phyloP scores from a whole-genome alignment of 30 jellyfish, hydroid and myxozoan species.

The Phacellophora camtschatica region DNA sequence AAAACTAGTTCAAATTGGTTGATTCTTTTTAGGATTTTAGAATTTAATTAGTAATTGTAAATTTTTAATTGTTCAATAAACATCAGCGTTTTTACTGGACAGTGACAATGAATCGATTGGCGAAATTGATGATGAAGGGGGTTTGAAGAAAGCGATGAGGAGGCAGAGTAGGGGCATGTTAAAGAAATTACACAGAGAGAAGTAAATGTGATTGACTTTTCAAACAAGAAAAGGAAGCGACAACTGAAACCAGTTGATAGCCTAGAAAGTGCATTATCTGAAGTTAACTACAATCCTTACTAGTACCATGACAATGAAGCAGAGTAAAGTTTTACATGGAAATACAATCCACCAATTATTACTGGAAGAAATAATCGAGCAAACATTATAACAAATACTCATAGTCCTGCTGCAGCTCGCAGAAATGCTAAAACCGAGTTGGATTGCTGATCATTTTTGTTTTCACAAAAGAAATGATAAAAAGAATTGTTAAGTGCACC shows the following conservation, averaged over 20 bases:
- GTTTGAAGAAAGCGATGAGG: neutral
- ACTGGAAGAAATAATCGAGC: neutral
- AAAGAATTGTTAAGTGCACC: neutral
- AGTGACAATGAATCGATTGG: neutral
- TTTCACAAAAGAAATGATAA: neutral
- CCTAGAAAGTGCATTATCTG: neutral
- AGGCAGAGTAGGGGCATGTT: neutral
- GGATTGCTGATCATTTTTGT: neutral
- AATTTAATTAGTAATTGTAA: neutral
- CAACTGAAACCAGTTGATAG: neutral
- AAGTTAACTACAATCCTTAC: neutral
- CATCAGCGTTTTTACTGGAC: neutral
- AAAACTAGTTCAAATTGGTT: neutral
- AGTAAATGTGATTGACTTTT: neutral
- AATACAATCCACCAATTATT: neutral
- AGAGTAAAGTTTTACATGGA: neutral
- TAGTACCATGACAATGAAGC: neutral
- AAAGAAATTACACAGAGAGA: neutral
- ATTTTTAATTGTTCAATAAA: neutral
- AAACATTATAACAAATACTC: neutral
- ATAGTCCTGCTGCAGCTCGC: neutral
- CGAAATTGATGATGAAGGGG: neutral
- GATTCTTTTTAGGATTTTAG: neutral
- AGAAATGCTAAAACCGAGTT: neutral
- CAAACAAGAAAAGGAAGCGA: neutral